Evolutionary conservation across 1,140 invertebrate species (phyloP), one percentile per base, ranked within the genome.

Genomic region (Mercenaria mercenaria): DNA sequence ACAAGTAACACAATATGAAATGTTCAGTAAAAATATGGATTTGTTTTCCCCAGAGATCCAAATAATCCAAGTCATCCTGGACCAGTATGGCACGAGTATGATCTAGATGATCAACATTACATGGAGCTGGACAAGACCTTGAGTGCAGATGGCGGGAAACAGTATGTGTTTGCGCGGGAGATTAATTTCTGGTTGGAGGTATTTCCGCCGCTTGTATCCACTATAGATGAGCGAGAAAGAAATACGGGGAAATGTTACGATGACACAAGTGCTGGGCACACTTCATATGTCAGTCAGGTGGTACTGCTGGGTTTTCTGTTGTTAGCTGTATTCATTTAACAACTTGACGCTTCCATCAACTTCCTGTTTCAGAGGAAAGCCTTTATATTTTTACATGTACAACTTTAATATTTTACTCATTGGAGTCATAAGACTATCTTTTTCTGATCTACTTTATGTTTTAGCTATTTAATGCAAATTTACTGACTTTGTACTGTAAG

Each of bases 41-140:
- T n/a, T n/a, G n/a, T n/a, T n/a, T n/a, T n/a, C n/a, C n/a, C n/a
- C 41, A 82, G 80, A 56, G 34, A 82, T 41, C 80, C 80, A 23
- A 82, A 82, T 26, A 34, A 2, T 1, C 56, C 56, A 13, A 34
- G 1, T 4, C 20, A 43, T 4, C 18, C 1, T 6, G 80, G 39
- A 26, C 80, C 80, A 15, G 56, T 39, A 26, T 82, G 80, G 80
- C 37, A n/a, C 15, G 50, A 82, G 26, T 82, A 82, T 37, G 59
- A 67, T 34, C 0, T 50, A 13, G 37, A 67, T 29, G 43, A 39
- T 10, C 34, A 67, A 37, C 11, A 59, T 29, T 82, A 67, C 56
- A 41, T 82, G 56, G 39, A 82, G 23, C 37, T 82, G 1, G 37
- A 64, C 23, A 64, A 26, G 32, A 37, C 41, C 23, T 18, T 47